A percentile compares a stretch with the other conserved stretches of the same genome.
Evolutionary conservation across 2,888 invertebrate species (phyloP).

Genomic region (Metellina segmentata): DNA sequence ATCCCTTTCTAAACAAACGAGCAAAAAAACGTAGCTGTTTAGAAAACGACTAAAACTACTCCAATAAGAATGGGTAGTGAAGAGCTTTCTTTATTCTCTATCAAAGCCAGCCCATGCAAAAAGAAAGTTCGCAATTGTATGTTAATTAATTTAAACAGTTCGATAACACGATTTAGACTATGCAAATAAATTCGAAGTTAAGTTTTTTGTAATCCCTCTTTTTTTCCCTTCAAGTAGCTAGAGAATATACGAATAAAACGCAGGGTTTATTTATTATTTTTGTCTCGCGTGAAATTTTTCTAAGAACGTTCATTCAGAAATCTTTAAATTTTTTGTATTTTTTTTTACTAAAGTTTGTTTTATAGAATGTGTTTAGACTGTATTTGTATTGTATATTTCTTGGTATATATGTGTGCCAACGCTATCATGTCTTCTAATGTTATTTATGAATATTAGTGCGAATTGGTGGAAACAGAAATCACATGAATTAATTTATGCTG

Average conservation of each 20-base stretch:
- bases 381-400: no score
- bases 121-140: not conserved
- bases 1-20: not conserved
- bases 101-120: not conserved
- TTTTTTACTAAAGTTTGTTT: not conserved
- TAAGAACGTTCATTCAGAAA: not conserved
- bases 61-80: not conserved
- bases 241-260: not conserved
- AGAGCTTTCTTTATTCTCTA: not conserved
- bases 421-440: no score
- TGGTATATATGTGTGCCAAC: no score
- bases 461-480: no score
- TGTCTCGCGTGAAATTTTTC: not conserved
- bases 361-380: no score
- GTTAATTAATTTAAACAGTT: slow-evolving; percentile 36
- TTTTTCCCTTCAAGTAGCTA: not conserved
- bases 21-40: not conserved
- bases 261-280: not conserved
- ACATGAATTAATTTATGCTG: no score
- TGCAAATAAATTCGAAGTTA: not conserved
- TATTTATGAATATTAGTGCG: no score
- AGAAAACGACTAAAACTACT: not conserved
- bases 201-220: not conserved
- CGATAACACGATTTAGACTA: not conserved
- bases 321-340: not conserved